Conservation (phyloP, 2,797 vertebrate genomes). For the Balearica regulorum region DNA sequence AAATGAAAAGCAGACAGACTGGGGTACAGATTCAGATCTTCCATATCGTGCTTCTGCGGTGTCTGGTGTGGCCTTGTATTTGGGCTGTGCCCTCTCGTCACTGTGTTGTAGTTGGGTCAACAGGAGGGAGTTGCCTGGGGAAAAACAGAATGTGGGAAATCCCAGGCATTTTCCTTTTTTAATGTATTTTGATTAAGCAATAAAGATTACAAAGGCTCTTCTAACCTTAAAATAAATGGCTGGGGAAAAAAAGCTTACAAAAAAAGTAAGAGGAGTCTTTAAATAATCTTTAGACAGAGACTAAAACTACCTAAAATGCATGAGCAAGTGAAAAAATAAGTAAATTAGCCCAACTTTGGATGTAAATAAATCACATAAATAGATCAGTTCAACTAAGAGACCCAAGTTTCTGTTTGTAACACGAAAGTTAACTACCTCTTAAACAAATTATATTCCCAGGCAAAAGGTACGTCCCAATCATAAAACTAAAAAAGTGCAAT, state of each 20-base stretch:
- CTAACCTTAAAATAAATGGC: background rate
- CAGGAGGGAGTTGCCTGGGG: background rate
- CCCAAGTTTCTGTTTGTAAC: background rate
- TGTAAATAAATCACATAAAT: background rate
- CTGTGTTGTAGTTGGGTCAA: background rate
- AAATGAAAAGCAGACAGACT: background rate
- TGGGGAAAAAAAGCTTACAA: background rate
- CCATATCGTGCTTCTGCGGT: background rate
- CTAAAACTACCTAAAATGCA: background rate
- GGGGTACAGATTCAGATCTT: background rate
- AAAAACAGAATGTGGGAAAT: background rate
- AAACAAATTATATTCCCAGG: background rate
- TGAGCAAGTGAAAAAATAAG: background rate
- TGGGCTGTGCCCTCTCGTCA: background rate
- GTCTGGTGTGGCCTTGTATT: background rate
- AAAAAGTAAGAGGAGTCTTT: background rate
- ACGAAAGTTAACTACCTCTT: background rate
- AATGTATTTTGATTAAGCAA: background rate
- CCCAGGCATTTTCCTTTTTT: background rate
- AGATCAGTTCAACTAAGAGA: background rate
- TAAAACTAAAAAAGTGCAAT: background rate
- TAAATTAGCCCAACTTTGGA: background rate
- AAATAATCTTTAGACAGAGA: background rate
- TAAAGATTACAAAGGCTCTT: background rate
- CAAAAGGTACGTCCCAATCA: background rate